Evolutionary conservation across 2,888 invertebrate species (phyloP).

Genomic region (Phaonia tiefii): DNA sequence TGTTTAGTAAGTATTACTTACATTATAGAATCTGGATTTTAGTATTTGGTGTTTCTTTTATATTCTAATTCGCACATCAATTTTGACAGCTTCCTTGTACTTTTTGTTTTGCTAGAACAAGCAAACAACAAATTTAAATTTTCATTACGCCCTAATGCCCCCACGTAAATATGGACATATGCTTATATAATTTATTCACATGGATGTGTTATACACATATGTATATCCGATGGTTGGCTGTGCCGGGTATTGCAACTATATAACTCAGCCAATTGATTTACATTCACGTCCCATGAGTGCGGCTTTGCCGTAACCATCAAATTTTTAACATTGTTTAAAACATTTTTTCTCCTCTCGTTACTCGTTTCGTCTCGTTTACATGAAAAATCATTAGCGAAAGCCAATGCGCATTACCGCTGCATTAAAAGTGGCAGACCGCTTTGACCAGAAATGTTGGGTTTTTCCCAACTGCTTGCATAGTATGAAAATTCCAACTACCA

Average conservation of each 20-base stretch:
- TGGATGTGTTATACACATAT: no score
- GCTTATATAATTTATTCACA: no score
- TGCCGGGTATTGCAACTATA: conserved; percentile 30
- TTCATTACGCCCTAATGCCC: no score
- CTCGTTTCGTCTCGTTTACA: background rate
- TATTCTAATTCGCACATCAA: no score
- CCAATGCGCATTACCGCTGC: conserved; percentile 65
- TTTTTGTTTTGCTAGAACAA: no score
- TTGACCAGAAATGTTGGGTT: conserved; percentile 53
- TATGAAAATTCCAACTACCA: conserved; percentile 35
- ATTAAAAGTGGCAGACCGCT: conserved; percentile 64
- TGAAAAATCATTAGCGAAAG: conserved; percentile 58
- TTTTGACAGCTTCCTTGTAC: no score
- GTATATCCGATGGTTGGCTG: background rate
- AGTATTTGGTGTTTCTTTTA: no score
- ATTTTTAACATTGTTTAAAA: conserved; percentile 44
- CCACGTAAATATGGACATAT: no score
- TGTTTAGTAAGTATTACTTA: no score
- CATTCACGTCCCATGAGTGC: conserved; percentile 45
- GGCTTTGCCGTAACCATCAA: conserved; percentile 49
- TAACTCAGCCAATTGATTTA: conserved; percentile 59
- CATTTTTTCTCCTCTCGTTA: conserved; percentile 16
- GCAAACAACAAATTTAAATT: no score
- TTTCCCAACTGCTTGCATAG: conserved; percentile 38
- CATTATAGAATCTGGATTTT: no score